phyloP scores from a whole-genome alignment of 2,797 vertebrate species.

The Geranospiza caerulescens region DNA sequence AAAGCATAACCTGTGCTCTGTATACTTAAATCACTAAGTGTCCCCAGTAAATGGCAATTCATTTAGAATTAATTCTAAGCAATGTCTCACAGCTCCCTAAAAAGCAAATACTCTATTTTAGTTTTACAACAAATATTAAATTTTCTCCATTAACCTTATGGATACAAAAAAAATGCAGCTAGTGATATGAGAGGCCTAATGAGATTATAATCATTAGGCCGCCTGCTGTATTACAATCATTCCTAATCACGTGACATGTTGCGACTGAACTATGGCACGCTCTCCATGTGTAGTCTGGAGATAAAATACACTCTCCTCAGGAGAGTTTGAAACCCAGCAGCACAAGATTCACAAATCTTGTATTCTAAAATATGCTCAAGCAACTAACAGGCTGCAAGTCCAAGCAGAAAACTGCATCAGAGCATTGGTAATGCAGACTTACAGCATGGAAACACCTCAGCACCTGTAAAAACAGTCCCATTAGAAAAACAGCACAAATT shows the following conservation, averaged over 20 bases:
- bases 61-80: not conserved
- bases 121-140: not conserved
- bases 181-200: not conserved
- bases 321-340: not conserved
- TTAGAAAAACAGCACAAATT: not conserved
- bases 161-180: not conserved
- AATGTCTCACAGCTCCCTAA: not conserved
- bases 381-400: not conserved
- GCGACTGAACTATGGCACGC: rapidly evolving
- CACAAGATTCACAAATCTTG: not conserved
- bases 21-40: not conserved
- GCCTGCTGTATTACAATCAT: not conserved
- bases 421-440: not conserved
- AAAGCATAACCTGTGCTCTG: not conserved
- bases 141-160: not conserved
- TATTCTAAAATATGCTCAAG: not conserved
- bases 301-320: not conserved
- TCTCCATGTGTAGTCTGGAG: not conserved
- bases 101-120: not conserved
- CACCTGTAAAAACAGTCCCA: not conserved
- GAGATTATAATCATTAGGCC: not conserved
- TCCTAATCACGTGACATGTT: not conserved
- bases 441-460: not conserved
- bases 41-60: not conserved
- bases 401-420: not conserved